Evolutionary conservation across 2,797 vertebrate genomes (phyloP), one percentile per base, ranked within the genome.

Genomic region (Champsocephalus gunnari): DNA sequence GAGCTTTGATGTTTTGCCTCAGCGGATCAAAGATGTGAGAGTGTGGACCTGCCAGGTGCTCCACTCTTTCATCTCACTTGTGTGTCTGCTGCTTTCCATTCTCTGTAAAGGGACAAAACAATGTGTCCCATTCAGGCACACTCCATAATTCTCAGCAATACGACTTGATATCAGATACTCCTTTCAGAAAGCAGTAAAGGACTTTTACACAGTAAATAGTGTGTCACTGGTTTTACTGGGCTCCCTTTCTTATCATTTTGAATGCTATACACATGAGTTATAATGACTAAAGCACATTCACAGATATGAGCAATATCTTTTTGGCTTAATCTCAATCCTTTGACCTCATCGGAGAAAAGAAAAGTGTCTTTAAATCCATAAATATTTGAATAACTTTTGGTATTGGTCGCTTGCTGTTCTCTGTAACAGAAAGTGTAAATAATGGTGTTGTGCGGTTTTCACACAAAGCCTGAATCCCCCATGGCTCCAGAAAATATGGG

Each of bases 21-120:
- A 6, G 82, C 5, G 83, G 92, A 94, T 94, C 89, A 94, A 92
- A 94, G 91, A 89, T 89, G 88, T 71, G 76, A 41, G 73, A 83
- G 82, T 9, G 16, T 48, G 64, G 87, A 79, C 84, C 82, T 81
- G 83, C 85, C 92, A 90, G 93, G 91, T 93, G 90, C 83, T 16
- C 66, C 3, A 13, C 83, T 77, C 89, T 93, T 92, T 93, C 83
- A 94, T 92, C 88, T 89, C 71, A 66, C 76, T 88, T 89, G 87
- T 83, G 73, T 73, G 74, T 77, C 82, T 60, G 75, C 82, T 73
- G 84, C 74, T 87, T 87, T 72, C 78, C 19, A 64, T 87, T 86
- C 84, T 71, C 54, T 56, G 76, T 13, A 76, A 70, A 75, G 59
- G 60, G 68, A 79, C 76, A 57, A 71, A 84, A 92, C 87, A 90